A percentile compares a stretch with the other conserved stretches of the same genome.
Evolutionary conservation across 2,888 invertebrate species (phyloP).

Genomic region (Diogma glabrata): DNA sequence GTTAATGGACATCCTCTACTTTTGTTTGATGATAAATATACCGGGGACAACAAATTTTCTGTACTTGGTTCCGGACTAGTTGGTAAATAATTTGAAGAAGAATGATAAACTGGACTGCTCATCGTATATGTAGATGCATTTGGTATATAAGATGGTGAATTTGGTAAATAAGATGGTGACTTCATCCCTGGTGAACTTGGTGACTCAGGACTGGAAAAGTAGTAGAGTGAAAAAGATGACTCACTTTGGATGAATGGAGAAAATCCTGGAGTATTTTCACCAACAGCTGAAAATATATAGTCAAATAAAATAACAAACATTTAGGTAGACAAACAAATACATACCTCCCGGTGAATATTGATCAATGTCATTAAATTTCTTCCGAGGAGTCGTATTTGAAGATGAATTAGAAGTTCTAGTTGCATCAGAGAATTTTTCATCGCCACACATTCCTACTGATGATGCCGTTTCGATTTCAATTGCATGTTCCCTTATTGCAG

Average conservation of each 20-base stretch:
- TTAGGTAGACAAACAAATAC: too few species aligned
- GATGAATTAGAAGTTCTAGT: constrained; percentile 80
- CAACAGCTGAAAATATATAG: constrained; percentile 38
- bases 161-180: constrained; percentile 31
- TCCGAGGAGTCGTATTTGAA: constrained; percentile 90
- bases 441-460: constrained; percentile 47
- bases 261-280: constrained; percentile 88
- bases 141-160: too few species aligned
- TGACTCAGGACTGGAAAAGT: constrained; percentile 35
- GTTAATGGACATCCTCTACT: constrained; percentile 30
- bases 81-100: constrained; percentile 49
- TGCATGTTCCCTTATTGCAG: constrained; percentile 96
- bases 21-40: constrained; percentile 21
- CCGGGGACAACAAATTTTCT: constrained; percentile 80
- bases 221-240: constrained; percentile 67
- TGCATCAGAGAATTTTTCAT: constrained; percentile 57
- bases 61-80: constrained; percentile 40
- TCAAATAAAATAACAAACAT: constrained; percentile 7
- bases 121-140: constrained; percentile 40
- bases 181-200: constrained; percentile 38
- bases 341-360: constrained; percentile 51
- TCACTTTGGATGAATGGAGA: constrained; percentile 92
- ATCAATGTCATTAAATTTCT: constrained; percentile 70
- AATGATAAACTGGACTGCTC: constrained; percentile 42
- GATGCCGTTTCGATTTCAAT: constrained; percentile 84